These are phyloP conservation scores for Pseudoatta argentina DNA, from an alignment of 1,140 invertebrate genomes.

Conservation along the genomic window DNA sequence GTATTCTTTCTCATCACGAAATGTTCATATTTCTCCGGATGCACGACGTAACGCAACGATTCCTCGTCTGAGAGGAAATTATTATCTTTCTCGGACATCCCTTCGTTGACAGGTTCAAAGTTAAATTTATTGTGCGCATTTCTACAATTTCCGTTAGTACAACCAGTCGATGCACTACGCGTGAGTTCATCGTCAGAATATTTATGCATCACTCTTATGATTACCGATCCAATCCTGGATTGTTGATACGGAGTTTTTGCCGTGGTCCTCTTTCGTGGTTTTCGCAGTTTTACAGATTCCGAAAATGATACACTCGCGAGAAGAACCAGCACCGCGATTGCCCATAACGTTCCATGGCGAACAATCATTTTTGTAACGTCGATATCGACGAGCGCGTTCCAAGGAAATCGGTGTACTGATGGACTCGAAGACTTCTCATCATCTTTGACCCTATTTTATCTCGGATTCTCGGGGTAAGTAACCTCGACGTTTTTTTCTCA, in stretches of 20 bases:
- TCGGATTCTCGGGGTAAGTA: conserved; percentile 26
- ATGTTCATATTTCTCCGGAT: conserved; percentile 33
- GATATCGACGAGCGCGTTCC: conserved; percentile 1
- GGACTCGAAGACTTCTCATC: not conserved
- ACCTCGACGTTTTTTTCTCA: conserved; percentile 29
- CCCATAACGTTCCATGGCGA: not conserved
- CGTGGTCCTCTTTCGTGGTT: not conserved
- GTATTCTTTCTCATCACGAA: not conserved
- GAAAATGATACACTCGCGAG: conserved; percentile 10
- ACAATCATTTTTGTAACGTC: conserved; percentile 50
- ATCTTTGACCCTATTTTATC: conserved; percentile 70
- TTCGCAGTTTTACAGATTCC: not conserved
- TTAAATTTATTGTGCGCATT: not conserved
- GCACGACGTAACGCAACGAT: not conserved
- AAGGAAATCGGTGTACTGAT: conserved; percentile 51
- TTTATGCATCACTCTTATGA: conserved; percentile 12
- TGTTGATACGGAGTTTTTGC: not conserved
- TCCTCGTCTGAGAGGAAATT: not conserved
- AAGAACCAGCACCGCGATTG: not conserved
- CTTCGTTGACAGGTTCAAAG: not conserved
- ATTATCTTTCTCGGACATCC: not conserved
- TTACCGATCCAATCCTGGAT: not conserved
- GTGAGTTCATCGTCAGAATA: not conserved
- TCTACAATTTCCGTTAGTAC: not conserved
- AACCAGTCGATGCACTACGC: not conserved